phyloP scores from a whole-genome alignment of 2,113 vertebrate species.

The Labeo rohita region DNA sequence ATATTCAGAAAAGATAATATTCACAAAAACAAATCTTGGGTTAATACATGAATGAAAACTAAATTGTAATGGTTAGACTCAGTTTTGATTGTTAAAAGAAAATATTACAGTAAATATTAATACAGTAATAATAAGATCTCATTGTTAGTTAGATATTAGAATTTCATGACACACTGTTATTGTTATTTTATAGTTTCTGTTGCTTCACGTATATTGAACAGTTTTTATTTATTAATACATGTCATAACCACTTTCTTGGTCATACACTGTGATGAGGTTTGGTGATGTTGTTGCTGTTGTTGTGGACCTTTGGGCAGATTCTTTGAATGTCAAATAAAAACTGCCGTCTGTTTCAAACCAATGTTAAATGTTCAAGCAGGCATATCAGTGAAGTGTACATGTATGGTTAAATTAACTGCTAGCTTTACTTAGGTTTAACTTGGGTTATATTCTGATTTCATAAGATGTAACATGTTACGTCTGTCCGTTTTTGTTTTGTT shows the following conservation, averaged over 20 bases:
- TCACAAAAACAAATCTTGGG: not conserved
- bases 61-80: not conserved
- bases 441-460: not conserved
- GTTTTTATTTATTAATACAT: not conserved
- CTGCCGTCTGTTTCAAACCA: not conserved
- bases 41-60: not conserved
- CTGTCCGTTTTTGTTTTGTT: not conserved
- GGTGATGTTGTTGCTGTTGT: not conserved
- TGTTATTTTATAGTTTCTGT: not conserved
- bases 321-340: not conserved
- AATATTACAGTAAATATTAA: not conserved
- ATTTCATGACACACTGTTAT: not conserved
- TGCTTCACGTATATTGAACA: not conserved
- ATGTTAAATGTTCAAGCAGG: conserved; percentile 1
- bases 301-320: conserved; percentile 20
- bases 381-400: not conserved
- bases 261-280: conserved; percentile 9
- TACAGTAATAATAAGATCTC: not conserved
- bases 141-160: not conserved
- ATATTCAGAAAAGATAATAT: not conserved
- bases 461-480: not conserved
- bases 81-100: not conserved
- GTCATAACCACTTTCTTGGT: not conserved
- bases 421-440: not conserved
- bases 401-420: not conserved